phyloP scores from a whole-genome alignment of 2,888 invertebrate genomes.

The Eumerus sabulonum region DNA sequence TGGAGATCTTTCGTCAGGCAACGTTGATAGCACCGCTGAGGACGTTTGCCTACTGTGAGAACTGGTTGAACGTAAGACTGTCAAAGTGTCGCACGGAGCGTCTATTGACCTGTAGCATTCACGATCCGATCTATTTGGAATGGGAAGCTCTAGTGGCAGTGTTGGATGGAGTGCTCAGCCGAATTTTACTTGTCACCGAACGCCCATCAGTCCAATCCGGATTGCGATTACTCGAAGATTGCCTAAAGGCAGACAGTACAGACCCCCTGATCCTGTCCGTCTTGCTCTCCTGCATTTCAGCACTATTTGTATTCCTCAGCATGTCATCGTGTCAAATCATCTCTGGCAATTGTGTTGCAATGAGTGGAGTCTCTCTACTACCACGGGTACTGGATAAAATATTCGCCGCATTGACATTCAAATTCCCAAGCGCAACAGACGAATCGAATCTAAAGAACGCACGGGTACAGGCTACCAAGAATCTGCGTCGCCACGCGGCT shows the following conservation, averaged over 20 bases:
- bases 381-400: conserved; percentile 93
- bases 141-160: conserved; percentile 89
- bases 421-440: conserved; percentile 82
- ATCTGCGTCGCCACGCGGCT: conserved; percentile 92
- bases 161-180: conserved; percentile 91
- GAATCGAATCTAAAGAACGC: conserved; percentile 79
- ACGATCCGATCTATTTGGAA: conserved; percentile 87
- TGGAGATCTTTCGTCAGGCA: conserved; percentile 89
- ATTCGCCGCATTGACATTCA: conserved; percentile 89
- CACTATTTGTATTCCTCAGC: conserved; percentile 93
- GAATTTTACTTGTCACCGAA: conserved; percentile 86
- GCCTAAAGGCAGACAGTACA: conserved; percentile 86
- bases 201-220: conserved; percentile 88
- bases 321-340: conserved; percentile 91
- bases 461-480: conserved; percentile 87
- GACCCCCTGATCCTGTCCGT: conserved; percentile 91
- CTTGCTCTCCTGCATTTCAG: conserved; percentile 93
- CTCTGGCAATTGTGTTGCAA: conserved; percentile 81
- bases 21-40: conserved; percentile 90
- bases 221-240: conserved; percentile 87
- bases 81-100: conserved; percentile 81
- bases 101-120: conserved; percentile 78
- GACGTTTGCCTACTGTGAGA: conserved; percentile 90
- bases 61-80: conserved; percentile 88
- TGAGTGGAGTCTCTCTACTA: conserved; percentile 84